These are phyloP conservation scores for Ypsolopha sequella DNA, from an alignment of 2,888 invertebrate genomes.

Conservation along the genomic window DNA sequence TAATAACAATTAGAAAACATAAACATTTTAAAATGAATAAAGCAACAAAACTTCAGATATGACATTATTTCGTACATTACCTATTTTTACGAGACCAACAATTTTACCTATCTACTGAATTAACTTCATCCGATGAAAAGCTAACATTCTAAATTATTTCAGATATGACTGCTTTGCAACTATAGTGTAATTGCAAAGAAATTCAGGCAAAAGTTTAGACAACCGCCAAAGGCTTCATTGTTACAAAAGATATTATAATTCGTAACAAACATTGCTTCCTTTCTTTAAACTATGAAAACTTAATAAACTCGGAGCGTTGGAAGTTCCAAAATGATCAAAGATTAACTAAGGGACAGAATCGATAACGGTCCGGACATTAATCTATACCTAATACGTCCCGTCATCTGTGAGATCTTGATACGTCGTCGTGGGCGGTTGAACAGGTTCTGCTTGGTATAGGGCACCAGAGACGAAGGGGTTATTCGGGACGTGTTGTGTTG, in stretches of 20 bases:
- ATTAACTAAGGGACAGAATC: not conserved
- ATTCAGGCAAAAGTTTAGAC: too few species aligned
- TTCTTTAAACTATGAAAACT: slow-evolving; percentile 5
- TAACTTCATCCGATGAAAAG: not conserved
- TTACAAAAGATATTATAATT: too few species aligned
- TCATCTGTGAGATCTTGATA: slow-evolving; percentile 51
- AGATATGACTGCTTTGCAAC: not conserved
- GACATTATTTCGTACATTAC: not conserved
- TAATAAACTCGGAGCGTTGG: not conserved
- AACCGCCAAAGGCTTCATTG: too few species aligned
- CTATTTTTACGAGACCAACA: slow-evolving; percentile 1
- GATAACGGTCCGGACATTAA: not conserved
- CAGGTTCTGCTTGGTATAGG: slow-evolving; percentile 71
- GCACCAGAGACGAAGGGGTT: slow-evolving; percentile 73
- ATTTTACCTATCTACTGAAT: slow-evolving; percentile 4
- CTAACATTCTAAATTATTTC: not conserved
- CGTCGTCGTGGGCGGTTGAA: slow-evolving; percentile 75
- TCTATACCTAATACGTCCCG: slow-evolving; percentile 36
- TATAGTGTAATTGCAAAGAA: too few species aligned
- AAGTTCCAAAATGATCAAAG: not conserved
- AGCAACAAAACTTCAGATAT: not conserved
- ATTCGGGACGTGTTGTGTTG: slow-evolving; percentile 71
- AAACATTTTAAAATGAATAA: not conserved
- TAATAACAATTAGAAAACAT: not conserved
- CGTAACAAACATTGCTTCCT: not conserved